Percentiles rank a stretch among this genome's conserved stretches.
Conservation (phyloP, 2,797 vertebrate genomes). For the Champsocephalus gunnari region DNA sequence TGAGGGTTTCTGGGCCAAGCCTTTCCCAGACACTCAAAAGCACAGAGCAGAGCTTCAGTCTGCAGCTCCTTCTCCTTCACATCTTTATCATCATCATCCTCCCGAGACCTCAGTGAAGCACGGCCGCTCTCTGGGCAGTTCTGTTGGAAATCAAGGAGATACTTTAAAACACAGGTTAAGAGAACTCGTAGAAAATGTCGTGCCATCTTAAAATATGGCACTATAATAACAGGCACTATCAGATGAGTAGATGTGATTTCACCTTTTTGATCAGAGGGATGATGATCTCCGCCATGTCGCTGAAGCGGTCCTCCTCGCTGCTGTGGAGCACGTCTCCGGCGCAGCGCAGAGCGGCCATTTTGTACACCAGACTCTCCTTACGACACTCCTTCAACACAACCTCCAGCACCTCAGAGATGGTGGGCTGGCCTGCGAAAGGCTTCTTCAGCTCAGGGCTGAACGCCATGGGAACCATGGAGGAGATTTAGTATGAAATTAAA, state of each 20-base stretch:
- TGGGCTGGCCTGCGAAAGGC: constrained; percentile 88
- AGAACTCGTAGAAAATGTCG: not conserved
- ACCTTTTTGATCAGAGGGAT: constrained; percentile 97
- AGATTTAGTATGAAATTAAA: not conserved
- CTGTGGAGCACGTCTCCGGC: constrained; percentile 89
- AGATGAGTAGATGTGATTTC: not conserved
- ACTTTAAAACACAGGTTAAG: not conserved
- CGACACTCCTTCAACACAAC: constrained; percentile 93
- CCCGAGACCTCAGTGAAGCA: constrained; percentile 57
- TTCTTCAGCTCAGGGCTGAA: constrained; percentile 89
- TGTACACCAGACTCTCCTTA: constrained; percentile 93
- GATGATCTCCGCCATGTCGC: constrained; percentile 89
- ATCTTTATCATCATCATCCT: constrained; percentile 83
- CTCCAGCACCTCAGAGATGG: constrained; percentile 86
- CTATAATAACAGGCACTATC: not conserved
- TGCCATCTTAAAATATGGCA: not conserved
- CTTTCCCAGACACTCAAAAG: constrained; percentile 94
- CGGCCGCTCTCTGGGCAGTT: constrained; percentile 84
- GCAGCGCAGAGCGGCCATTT: constrained; percentile 91
- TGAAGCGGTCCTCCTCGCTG: constrained; percentile 91
- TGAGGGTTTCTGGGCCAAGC: constrained; percentile 89
- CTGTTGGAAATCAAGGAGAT: constrained; percentile 70
- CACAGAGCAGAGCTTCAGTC: constrained; percentile 91
- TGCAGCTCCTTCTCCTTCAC: constrained; percentile 89
- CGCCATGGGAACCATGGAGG: constrained; percentile 18